A percentile compares a stretch with the other conserved stretches of the same genome.
These are phyloP conservation scores for Vidua chalybeata DNA, from an alignment of 2,113 vertebrate species.

Conservation along the genomic window DNA sequence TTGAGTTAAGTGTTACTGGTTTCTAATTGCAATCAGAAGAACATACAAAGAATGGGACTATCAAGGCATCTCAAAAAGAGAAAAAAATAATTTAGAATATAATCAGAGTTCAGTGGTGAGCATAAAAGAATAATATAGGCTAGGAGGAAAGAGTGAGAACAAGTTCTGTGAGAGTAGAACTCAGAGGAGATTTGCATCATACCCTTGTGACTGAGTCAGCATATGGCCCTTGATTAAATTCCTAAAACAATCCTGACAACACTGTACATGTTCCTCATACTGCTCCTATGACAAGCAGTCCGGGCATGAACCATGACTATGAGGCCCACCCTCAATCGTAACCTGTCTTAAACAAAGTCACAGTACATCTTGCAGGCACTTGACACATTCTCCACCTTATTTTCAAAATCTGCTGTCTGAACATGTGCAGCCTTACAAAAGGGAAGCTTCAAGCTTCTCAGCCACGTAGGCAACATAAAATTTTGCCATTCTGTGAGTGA, in stretches of 20 bases:
- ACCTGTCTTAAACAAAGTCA: not conserved
- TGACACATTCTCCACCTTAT: not conserved
- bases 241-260: slow-evolving; percentile 38
- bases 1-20: not conserved
- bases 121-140: not conserved
- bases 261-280: not conserved
- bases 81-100: not conserved
- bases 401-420: slow-evolving; percentile 21
- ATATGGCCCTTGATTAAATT: slow-evolving; percentile 41
- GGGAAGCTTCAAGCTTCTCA: not conserved
- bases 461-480: not conserved
- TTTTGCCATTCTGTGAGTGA: not conserved
- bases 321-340: not conserved
- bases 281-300: slow-evolving; percentile 13
- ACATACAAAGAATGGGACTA: not conserved
- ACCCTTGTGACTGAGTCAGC: slow-evolving; percentile 27
- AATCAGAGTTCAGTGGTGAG: not conserved
- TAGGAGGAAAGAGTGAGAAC: not conserved
- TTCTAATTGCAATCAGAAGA: not conserved
- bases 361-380: slow-evolving; percentile 12
- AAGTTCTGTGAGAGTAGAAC: not conserved
- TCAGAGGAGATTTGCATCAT: not conserved
- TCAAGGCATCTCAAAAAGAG: not conserved
- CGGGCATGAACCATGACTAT: not conserved
- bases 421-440: not conserved